These are phyloP conservation scores for Troglohyphantes excavatus DNA, from an alignment of 2,888 invertebrate species.

Conservation along the genomic window DNA sequence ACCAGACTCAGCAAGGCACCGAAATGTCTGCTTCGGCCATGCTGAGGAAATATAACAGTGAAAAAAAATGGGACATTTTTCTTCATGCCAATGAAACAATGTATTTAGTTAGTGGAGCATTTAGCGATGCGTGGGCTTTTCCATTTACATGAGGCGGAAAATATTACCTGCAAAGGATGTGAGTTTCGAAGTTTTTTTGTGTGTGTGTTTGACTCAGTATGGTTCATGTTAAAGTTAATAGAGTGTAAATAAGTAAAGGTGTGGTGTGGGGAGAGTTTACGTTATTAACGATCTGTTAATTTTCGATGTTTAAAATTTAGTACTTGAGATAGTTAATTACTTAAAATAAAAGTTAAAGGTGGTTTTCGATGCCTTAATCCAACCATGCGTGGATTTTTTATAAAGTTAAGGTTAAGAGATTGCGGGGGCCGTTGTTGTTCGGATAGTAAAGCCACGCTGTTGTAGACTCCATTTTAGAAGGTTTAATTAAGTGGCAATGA, in stretches of 20 bases:
- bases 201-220: too few species aligned
- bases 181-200: conserved; percentile 8
- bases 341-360: too few species aligned
- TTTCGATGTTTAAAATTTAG: too few species aligned
- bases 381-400: too few species aligned
- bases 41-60: background rate
- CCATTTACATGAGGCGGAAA: conserved; percentile 65
- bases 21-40: conserved; percentile 41
- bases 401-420: too few species aligned
- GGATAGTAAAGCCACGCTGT: too few species aligned
- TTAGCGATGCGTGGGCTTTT: conserved; percentile 24
- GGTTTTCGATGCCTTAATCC: too few species aligned
- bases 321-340: too few species aligned
- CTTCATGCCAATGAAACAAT: conserved; percentile 60
- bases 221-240: background rate
- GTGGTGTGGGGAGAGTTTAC: background rate
- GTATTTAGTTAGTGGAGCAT: conserved; percentile 53
- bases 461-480: too few species aligned
- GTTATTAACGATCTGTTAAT: too few species aligned
- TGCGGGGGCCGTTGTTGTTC: too few species aligned
- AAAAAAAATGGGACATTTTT: conserved; percentile 9
- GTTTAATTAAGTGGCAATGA: too few species aligned
- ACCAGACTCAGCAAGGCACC: conserved; percentile 56
- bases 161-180: conserved; percentile 40
- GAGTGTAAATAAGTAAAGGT: conserved; percentile 25